phyloP scores from a whole-genome alignment of 2,888 invertebrate genomes.

The Volucella zonaria region DNA sequence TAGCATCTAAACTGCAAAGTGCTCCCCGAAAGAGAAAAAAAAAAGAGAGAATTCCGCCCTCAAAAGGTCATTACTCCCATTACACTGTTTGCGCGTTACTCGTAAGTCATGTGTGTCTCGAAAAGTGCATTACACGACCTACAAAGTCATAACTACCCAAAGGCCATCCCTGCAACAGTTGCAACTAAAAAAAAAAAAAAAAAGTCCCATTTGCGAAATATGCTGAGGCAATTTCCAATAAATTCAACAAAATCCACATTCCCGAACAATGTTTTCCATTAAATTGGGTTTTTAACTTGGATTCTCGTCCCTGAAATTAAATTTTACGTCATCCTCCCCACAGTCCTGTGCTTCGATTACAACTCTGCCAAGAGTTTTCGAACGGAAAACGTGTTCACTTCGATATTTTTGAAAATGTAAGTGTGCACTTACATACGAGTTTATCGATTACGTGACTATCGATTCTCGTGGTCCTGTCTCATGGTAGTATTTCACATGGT shows the following conservation, averaged over 20 bases:
- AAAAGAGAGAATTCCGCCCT: not conserved
- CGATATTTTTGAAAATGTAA: constrained; percentile 57
- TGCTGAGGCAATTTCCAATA: constrained; percentile 44
- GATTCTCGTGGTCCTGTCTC: constrained; percentile 22
- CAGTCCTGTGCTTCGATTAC: not conserved
- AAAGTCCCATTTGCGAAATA: constrained; percentile 42
- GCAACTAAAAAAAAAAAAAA: constrained; percentile 9
- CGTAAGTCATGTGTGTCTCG: not conserved
- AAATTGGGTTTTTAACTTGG: constrained; percentile 57
- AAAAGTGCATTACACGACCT: constrained; percentile 20
- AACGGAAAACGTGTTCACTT: constrained; percentile 36
- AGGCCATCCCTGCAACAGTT: constrained; percentile 8
- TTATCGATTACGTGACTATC: constrained; percentile 63
- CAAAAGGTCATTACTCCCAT: constrained; percentile 6
- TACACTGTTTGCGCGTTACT: not conserved
- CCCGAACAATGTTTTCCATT: constrained; percentile 56
- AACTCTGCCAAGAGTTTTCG: not conserved
- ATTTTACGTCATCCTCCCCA: constrained; percentile 15
- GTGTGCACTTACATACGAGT: constrained; percentile 68
- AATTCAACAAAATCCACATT: constrained; percentile 56
- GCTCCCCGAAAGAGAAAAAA: not conserved
- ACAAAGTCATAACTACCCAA: not conserved
- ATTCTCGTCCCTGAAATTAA: constrained; percentile 1
- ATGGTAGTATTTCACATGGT: not conserved
- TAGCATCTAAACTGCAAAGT: no score